A percentile compares a stretch with the other conserved stretches of the same genome.
These are phyloP conservation scores for Exaiptasia diaphana DNA, from an alignment of 64 coral and sea anemone species.

Conservation along the genomic window DNA sequence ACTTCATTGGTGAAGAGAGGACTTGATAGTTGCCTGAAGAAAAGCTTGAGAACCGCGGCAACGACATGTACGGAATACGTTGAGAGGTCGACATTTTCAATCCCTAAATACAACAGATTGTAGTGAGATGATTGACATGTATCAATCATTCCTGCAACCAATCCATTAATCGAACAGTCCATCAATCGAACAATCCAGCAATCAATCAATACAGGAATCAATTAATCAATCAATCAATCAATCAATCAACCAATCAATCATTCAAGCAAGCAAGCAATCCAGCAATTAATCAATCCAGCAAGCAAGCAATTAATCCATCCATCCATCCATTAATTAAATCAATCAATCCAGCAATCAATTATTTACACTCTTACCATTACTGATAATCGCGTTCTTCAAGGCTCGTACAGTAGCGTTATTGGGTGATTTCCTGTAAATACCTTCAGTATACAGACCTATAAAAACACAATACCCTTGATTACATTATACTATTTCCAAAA, in stretches of 20 bases:
- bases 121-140: no score
- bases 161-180: no score
- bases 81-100: constrained; percentile 68
- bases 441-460: constrained; percentile 84
- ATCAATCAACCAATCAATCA: no score
- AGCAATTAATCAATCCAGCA: no score
- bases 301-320: no score
- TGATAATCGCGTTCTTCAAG: constrained; percentile 73
- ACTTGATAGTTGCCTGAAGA: constrained; percentile 83
- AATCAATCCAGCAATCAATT: no score
- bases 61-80: constrained; percentile 78
- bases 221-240: no score
- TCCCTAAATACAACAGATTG: constrained; percentile 24
- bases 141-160: no score
- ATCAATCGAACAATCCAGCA: no score
- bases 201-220: no score
- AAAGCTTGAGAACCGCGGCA: constrained; percentile 84
- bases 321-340: no score
- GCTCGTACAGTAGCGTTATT: constrained; percentile 66
- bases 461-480: neutral
- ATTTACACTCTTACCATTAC: constrained; percentile 47
- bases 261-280: no score
- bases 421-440: constrained; percentile 87
- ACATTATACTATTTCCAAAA: neutral
- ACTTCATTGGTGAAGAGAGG: constrained; percentile 81